phyloP scores from a whole-genome alignment of 2,113 vertebrate species.

The Enhydra lutris region DNA sequence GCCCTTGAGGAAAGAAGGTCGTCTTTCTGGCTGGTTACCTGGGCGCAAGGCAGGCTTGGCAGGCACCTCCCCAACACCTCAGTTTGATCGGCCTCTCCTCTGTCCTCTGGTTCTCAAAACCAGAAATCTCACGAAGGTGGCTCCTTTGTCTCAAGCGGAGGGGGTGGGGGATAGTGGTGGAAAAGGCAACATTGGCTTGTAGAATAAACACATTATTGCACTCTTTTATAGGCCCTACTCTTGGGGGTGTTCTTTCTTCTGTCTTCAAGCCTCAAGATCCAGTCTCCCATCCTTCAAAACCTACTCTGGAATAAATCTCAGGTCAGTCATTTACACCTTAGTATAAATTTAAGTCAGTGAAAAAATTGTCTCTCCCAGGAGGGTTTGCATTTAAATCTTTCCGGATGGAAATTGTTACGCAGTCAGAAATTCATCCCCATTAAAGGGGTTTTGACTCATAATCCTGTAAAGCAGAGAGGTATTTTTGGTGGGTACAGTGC shows the following conservation, averaged over 20 bases:
- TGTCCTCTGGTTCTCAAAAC: background rate
- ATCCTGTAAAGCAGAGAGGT: background rate
- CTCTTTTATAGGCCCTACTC: background rate
- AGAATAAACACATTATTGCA: rapidly evolving
- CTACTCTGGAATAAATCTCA: background rate
- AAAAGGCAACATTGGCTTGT: background rate
- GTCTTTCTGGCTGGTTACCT: slow-evolving; percentile 1
- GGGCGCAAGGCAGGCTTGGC: background rate
- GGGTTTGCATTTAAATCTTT: slow-evolving; percentile 18
- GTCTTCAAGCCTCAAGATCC: background rate
- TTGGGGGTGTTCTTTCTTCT: background rate
- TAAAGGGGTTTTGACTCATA: background rate
- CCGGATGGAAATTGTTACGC: background rate
- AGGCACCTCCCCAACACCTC: background rate
- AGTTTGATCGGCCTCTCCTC: background rate
- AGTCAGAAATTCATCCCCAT: background rate
- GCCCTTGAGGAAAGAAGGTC: slow-evolving; percentile 16
- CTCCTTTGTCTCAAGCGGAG: background rate
- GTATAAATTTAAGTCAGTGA: background rate
- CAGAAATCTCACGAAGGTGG: background rate
- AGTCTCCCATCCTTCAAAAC: background rate
- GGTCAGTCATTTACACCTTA: slow-evolving; percentile 37
- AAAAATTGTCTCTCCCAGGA: background rate
- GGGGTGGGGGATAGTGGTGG: background rate
- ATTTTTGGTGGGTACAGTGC: background rate